Evolutionary conservation across 2,113 vertebrate genomes (phyloP), one percentile per base, ranked within the genome.

Genomic region (Bagarius yarrelli): DNA sequence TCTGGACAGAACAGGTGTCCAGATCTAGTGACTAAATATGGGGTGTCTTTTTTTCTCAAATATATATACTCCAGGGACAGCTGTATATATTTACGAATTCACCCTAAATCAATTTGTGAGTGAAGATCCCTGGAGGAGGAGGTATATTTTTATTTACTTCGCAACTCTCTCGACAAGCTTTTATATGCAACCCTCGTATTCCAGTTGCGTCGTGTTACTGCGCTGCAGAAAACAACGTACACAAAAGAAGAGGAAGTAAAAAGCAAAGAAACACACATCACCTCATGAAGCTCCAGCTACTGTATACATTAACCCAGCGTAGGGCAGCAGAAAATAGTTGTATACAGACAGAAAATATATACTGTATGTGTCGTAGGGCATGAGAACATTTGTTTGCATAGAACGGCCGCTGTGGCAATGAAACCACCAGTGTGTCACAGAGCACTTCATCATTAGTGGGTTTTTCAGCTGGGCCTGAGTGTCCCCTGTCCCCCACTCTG

Each of bases 391-490:
- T 86, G 88, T 85, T 86, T 87, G 63, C 64, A 75, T 80, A 61
- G 85, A 84, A 87, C 76, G 25, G 86, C 87, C 77, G 87, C 89
- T 84, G 90, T 44, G 90, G 91, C 87, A 78, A 85, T 86, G 85
- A 89, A 90, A 89, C 85, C 83, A 85, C 85, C 67, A 81, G 79
- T 50, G 85, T 86, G 73, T 90, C 90, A 86, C 85, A 87, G 78
- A 89, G 88, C 88, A 91, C 90, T 93, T 91, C 90, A 93, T 93
- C 93, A 92, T 89, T 87, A 89, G 85, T 88, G 90, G 88, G 84
- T 91, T 93, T 93, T 92, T 91, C 90, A 87, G 83, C 81, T 77
- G 50, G 87, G 88, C 80, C 85, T 79, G 76, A 81, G 83, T 79
- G 70, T 78, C 81, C 69, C 85, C 79, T 53, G 88, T 81, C 89